These are phyloP conservation scores for Drosophila athabasca DNA, from an alignment of 1,140 invertebrate species.

Conservation along the genomic window DNA sequence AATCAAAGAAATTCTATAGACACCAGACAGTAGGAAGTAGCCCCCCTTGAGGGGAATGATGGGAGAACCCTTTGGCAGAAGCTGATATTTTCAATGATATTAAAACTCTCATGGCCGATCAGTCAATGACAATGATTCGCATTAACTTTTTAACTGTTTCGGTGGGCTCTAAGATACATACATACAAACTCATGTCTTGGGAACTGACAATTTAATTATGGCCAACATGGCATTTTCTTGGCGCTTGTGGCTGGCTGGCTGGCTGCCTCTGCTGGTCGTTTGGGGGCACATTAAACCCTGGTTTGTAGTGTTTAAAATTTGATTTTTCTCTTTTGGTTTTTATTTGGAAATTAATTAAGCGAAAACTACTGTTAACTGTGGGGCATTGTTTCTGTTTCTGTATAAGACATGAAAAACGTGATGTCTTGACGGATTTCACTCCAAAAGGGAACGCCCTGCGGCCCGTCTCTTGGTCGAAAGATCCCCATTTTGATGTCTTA, in stretches of 20 bases:
- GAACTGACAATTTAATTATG: constrained; percentile 70
- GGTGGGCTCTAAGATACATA: no score
- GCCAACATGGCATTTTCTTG: constrained; percentile 23
- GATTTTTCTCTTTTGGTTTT: constrained; percentile 37
- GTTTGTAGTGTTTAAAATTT: constrained; percentile 62
- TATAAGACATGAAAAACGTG: constrained; percentile 62
- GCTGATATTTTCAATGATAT: no score
- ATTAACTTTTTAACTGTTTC: constrained; percentile 28
- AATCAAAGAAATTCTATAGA: constrained; percentile 12
- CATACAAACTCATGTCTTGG: constrained; percentile 30
- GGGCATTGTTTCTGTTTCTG: constrained; percentile 28
- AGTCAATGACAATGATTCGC: constrained; percentile 1
- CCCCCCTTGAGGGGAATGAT: background rate
- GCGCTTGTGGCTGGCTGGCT: constrained; percentile 21
- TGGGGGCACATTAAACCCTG: constrained; percentile 63
- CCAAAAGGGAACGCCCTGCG: constrained; percentile 9
- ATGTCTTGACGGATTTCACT: constrained; percentile 62
- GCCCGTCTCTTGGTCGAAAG: constrained; percentile 13
- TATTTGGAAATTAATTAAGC: constrained; percentile 72
- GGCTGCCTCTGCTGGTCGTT: constrained; percentile 24
- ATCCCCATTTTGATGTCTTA: constrained; percentile 65
- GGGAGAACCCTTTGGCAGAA: constrained; percentile 6
- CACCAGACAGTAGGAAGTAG: background rate
- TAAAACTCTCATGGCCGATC: no score
- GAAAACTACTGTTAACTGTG: constrained; percentile 73